Conservation (phyloP, 2,888 invertebrate species). For the Acleris literana region DNA sequence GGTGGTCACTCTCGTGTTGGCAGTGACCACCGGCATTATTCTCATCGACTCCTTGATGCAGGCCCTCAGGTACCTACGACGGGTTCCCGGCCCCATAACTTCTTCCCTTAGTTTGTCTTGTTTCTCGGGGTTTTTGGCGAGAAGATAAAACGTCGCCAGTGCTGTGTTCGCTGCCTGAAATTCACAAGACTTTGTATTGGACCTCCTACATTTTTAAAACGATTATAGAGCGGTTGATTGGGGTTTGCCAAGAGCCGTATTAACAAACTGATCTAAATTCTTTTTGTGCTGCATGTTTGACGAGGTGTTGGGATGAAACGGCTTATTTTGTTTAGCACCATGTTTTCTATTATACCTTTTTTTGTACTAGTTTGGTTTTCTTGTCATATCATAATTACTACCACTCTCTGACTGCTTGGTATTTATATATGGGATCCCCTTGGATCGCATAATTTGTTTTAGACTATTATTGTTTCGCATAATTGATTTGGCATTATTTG, state of each 20-base stretch:
- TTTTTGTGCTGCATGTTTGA: no score
- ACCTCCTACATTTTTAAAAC: constrained; percentile 7
- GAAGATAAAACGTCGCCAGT: constrained; percentile 81
- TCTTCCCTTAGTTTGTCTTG: constrained; percentile 86
- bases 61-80: constrained; percentile 85
- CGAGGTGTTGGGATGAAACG: no score
- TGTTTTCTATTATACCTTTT: no score
- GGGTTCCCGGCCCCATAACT: constrained; percentile 56
- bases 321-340: no score
- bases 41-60: constrained; percentile 89
- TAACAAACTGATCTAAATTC: no score
- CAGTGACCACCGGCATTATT: constrained; percentile 83
- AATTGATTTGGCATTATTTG: no score
- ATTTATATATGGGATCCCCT: no score
- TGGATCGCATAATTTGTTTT: no score
- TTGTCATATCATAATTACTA: no score
- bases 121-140: constrained; percentile 85
- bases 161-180: constrained; percentile 83
- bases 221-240: background rate
- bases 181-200: background rate
- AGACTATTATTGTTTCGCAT: no score
- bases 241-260: background rate
- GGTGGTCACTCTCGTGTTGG: constrained; percentile 77
- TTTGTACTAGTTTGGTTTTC: no score
- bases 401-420: no score